A percentile compares a stretch with the other conserved stretches of the same genome.
phyloP scores from a whole-genome alignment of 2,888 invertebrate genomes.

The Sarcophaga variegata region DNA sequence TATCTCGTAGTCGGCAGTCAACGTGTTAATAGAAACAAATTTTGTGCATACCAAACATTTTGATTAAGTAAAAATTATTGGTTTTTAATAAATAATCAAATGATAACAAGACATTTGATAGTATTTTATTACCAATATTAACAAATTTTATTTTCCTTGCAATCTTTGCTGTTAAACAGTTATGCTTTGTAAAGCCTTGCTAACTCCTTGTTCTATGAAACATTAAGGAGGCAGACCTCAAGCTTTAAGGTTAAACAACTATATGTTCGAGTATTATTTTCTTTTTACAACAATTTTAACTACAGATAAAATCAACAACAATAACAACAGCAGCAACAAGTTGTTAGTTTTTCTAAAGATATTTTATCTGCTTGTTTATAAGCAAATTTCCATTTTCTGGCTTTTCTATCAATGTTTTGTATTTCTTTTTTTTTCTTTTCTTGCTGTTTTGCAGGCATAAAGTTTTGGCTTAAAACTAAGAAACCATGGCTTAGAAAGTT shows the following conservation, averaged over 20 bases:
- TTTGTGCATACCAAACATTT: slow-evolving; percentile 22
- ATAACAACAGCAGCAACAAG: slow-evolving; percentile 59
- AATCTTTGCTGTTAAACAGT: slow-evolving; percentile 19
- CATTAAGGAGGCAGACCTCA: slow-evolving; percentile 7
- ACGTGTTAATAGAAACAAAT: not conserved
- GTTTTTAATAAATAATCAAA: slow-evolving; percentile 61
- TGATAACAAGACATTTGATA: slow-evolving; percentile 58
- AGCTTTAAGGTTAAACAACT: slow-evolving; percentile 62
- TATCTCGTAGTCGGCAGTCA: no score
- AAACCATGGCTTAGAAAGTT: no score
- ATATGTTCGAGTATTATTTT: slow-evolving; percentile 61
- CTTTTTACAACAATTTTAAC: slow-evolving; percentile 54
- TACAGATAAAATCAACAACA: slow-evolving; percentile 29
- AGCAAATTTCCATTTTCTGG: slow-evolving; percentile 51
- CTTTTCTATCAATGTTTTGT: not conserved
- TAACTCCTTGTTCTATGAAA: not conserved
- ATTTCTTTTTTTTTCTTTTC: not conserved
- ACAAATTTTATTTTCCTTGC: slow-evolving; percentile 34
- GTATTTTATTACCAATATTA: slow-evolving; percentile 63
- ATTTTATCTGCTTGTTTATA: slow-evolving; percentile 65
- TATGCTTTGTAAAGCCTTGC: not conserved
- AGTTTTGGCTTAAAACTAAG: not conserved
- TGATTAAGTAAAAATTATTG: slow-evolving; percentile 61
- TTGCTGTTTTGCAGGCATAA: no score
- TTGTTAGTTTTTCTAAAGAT: slow-evolving; percentile 67